Evolutionary conservation across 1,140 invertebrate genomes (phyloP).

Genomic region (Saccostrea glomerata): DNA sequence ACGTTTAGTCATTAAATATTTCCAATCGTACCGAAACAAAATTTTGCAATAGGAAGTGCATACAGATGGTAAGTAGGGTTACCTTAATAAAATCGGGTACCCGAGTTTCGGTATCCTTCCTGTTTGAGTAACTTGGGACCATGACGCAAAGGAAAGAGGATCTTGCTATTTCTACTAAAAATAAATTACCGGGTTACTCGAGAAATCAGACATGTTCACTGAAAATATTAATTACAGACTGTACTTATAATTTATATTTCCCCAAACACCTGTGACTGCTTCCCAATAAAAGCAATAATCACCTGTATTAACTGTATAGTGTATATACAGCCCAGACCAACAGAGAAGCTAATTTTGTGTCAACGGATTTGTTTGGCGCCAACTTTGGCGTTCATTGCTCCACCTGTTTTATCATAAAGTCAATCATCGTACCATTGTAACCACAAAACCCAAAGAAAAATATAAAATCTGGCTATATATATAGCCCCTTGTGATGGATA

Average conservation of each 20-base stretch:
- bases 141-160: not conserved
- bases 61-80: not conserved
- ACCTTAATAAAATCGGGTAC: not conserved
- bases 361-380: slow-evolving; percentile 9
- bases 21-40: not conserved
- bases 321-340: too few species aligned
- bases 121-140: not conserved
- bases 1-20: not conserved
- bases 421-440: not conserved
- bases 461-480: not conserved
- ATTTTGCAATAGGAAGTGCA: not conserved
- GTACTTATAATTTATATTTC: too few species aligned
- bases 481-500: not conserved
- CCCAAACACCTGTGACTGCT: too few species aligned
- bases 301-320: too few species aligned
- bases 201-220: too few species aligned
- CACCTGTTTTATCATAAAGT: slow-evolving; percentile 25
- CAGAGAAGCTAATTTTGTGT: not conserved
- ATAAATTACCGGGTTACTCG: too few species aligned
- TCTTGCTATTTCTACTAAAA: too few species aligned
- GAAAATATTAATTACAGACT: too few species aligned
- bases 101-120: not conserved
- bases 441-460: slow-evolving; percentile 1
- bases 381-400: slow-evolving; percentile 3
- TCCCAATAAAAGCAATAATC: too few species aligned